phyloP scores from a whole-genome alignment of 2,888 invertebrate genomes.

The Cryptus viduatorius region DNA sequence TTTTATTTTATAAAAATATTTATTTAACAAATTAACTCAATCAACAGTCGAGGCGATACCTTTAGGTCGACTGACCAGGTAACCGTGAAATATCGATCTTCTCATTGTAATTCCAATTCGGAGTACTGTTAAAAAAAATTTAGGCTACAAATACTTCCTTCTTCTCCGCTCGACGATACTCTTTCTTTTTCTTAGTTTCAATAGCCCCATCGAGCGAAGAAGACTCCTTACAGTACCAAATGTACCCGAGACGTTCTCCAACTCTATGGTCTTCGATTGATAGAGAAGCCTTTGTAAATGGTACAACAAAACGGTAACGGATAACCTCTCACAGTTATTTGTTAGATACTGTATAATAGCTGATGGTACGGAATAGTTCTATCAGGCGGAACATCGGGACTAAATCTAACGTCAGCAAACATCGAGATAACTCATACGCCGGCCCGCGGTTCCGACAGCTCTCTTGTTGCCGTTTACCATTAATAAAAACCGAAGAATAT shows the following conservation, averaged over 20 bases:
- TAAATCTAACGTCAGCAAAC: conserved; percentile 13
- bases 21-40: background rate
- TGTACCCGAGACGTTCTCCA: background rate
- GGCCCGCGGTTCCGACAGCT: background rate
- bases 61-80: background rate
- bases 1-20: background rate
- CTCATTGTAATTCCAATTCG: background rate
- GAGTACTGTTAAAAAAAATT: background rate
- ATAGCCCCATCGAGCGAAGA: background rate
- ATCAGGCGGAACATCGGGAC: conserved; percentile 20
- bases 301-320: conserved; percentile 31
- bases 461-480: background rate
- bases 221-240: conserved; percentile 11
- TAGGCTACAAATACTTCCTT: background rate
- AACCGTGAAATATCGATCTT: background rate
- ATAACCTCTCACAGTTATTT: conserved; percentile 28
- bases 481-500: conserved; percentile 46
- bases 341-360: conserved; percentile 11
- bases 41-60: background rate
- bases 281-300: conserved; percentile 67
- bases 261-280: conserved; percentile 60
- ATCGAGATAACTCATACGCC: conserved; percentile 2
- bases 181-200: background rate
- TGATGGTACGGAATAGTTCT: background rate
- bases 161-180: background rate